Conservation (phyloP, 2,797 vertebrate genomes). For the Macropodus opercularis region DNA sequence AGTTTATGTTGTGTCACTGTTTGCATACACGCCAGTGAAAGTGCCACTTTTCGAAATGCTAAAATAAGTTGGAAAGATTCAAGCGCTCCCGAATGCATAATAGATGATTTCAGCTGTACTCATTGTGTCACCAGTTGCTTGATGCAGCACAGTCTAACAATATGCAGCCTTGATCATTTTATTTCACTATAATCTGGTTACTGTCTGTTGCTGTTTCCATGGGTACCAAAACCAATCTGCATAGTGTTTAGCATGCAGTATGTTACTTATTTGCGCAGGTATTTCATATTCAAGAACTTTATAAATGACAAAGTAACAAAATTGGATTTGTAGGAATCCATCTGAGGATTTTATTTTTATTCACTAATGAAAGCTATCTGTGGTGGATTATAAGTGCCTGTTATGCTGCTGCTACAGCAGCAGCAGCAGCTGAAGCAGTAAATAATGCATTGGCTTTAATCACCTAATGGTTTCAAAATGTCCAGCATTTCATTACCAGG, state of each 20-base stretch:
- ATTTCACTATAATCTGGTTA: constrained; percentile 31
- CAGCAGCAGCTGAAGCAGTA: constrained; percentile 75
- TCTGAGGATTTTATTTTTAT: constrained; percentile 33
- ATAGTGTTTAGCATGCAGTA: constrained; percentile 30
- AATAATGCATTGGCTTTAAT: constrained; percentile 84
- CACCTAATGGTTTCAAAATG: constrained; percentile 79
- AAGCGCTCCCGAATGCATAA: constrained; percentile 19
- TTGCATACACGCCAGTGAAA: constrained; percentile 15
- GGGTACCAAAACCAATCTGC: constrained; percentile 32
- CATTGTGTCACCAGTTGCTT: constrained; percentile 28
- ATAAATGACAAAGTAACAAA: constrained; percentile 54
- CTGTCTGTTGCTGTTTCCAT: constrained; percentile 36
- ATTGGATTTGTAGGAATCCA: constrained; percentile 50
- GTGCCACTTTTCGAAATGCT: constrained; percentile 10
- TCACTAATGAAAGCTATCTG: constrained; percentile 46
- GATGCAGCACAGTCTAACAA: constrained; percentile 35
- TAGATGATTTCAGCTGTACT: constrained; percentile 35
- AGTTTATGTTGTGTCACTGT: constrained; percentile 1
- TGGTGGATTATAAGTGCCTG: constrained; percentile 57
- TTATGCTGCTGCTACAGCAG: constrained; percentile 48
- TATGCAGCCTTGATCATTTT: constrained; percentile 35
- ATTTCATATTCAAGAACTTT: constrained; percentile 41
- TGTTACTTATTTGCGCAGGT: constrained; percentile 16
- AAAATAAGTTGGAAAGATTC: constrained; percentile 24
- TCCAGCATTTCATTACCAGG: constrained; percentile 77